phyloP scores from a whole-genome alignment of 2,113 vertebrate genomes.

The Burhinus bistriatus region DNA sequence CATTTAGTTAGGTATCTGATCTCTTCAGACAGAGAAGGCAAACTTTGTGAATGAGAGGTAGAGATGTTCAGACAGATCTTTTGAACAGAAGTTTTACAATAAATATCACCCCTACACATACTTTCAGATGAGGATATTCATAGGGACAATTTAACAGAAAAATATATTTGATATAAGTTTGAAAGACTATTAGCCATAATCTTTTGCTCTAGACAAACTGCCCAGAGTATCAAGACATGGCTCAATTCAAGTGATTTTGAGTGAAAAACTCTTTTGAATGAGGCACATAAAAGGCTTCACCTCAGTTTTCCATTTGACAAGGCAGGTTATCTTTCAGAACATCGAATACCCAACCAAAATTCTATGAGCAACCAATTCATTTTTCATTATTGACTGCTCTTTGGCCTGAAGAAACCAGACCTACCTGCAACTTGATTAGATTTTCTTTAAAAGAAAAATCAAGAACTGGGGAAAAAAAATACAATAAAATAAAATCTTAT shows the following conservation, averaged over 20 bases:
- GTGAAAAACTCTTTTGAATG: not conserved
- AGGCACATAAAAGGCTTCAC: not conserved
- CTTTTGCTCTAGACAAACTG: not conserved
- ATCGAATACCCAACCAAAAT: not conserved
- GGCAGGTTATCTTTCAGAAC: not conserved
- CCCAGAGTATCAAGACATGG: not conserved
- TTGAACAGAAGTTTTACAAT: not conserved
- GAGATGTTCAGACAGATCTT: not conserved
- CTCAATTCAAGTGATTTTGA: not conserved
- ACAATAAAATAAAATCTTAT: not conserved
- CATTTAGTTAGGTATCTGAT: too few relatives aligned
- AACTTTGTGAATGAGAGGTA: not conserved
- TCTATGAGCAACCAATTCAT: not conserved
- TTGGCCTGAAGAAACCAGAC: not conserved
- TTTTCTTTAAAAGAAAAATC: not conserved
- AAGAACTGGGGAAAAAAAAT: not conserved
- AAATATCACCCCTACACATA: not conserved
- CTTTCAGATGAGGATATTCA: not conserved
- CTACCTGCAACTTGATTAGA: not conserved
- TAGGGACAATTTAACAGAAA: not conserved
- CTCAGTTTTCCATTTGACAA: constrained; percentile 18
- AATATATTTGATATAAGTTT: not conserved
- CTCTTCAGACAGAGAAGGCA: not conserved
- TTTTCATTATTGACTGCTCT: not conserved
- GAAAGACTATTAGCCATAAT: not conserved